Evolutionary conservation across 2,888 invertebrate genomes (phyloP).

Genomic region (Catocala nupta): DNA sequence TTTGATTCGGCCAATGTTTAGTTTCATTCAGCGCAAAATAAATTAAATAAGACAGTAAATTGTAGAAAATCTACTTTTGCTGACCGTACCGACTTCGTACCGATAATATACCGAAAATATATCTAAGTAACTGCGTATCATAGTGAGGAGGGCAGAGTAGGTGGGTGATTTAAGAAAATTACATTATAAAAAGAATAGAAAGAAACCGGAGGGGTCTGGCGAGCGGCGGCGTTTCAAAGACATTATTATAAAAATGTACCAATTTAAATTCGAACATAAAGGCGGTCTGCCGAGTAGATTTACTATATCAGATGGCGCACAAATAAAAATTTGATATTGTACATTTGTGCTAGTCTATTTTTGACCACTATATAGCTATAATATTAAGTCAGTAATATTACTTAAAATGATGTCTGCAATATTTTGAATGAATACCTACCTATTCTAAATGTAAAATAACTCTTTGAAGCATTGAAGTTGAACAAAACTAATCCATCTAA

Average conservation of each 20-base stretch:
- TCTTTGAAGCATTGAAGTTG: conserved; percentile 29
- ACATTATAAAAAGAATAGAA: conserved; percentile 82
- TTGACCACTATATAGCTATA: too few species aligned
- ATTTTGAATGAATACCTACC: too few species aligned
- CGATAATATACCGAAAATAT: conserved; percentile 40
- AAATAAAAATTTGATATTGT: conserved; percentile 18
- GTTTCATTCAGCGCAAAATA: too few species aligned
- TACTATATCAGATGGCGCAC: conserved; percentile 29
- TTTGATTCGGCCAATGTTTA: too few species aligned
- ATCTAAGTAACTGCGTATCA: conserved; percentile 44
- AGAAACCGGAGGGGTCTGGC: conserved; percentile 64
- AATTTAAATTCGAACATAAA: conserved; percentile 83
- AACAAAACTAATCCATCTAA: conserved; percentile 52
- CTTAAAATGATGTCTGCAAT: too few species aligned
- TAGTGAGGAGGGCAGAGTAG: conserved; percentile 66
- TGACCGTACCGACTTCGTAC: not conserved
- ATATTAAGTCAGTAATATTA: too few species aligned
- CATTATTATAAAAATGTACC: conserved; percentile 81
- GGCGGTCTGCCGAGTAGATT: conserved; percentile 59
- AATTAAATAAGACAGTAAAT: too few species aligned
- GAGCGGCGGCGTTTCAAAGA: conserved; percentile 71
- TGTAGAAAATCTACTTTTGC: not conserved
- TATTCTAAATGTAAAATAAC: not conserved
- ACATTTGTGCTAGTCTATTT: too few species aligned
- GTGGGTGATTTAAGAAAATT: conserved; percentile 84